Conservation (phyloP, 2,113 vertebrate genomes). For the Cyanistes caeruleus region DNA sequence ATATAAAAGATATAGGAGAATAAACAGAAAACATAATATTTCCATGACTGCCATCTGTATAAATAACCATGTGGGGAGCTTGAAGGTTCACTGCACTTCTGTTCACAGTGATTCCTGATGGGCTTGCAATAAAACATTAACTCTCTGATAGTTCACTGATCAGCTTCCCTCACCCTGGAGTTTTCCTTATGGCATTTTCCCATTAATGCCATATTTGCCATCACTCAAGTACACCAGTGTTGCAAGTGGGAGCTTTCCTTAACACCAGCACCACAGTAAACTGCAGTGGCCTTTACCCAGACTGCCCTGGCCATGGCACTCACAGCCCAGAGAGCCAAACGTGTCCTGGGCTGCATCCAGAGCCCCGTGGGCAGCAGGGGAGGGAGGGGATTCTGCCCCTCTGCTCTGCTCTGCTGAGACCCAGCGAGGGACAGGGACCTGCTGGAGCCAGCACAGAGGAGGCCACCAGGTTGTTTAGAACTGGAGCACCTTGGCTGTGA, state of each 20-base stretch:
- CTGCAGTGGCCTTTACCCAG: neutral
- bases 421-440: neutral
- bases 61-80: neutral
- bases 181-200: neutral
- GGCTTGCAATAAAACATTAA: neutral
- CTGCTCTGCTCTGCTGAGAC: neutral
- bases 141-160: neutral
- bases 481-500: accelerated
- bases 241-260: neutral
- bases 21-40: neutral
- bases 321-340: neutral
- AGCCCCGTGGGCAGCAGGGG: neutral
- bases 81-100: neutral
- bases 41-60: neutral
- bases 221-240: neutral
- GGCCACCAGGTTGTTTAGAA: accelerated
- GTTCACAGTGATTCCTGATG: neutral
- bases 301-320: neutral
- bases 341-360: neutral
- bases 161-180: neutral
- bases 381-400: neutral
- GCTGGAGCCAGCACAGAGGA: neutral
- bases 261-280: neutral
- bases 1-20: neutral
- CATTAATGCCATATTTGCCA: neutral